Evolutionary conservation across 2,113 vertebrate species (phyloP), one percentile per base, ranked within the genome.

Genomic region (Pteropus alecto): DNA sequence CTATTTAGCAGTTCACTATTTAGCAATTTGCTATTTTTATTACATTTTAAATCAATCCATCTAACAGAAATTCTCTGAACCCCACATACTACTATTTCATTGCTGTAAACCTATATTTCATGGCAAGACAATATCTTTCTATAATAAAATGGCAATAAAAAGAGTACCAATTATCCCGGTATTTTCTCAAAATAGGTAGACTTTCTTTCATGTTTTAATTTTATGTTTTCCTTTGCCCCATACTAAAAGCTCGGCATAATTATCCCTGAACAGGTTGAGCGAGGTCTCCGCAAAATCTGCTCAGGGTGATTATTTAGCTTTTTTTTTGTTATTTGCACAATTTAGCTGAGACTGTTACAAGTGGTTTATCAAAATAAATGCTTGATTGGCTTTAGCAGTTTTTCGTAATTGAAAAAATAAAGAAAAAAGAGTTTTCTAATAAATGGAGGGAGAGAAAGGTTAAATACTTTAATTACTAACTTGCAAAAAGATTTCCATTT

Each of bases 131-230:
- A 26, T 12, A 0, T 92, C 76, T 96, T 97, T 94, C 81, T 97
- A 98, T 96, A 98, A 98, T 96, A 98, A 98, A 98, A 98, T 5
- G 26, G 97, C 91, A 98, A 98, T 98, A 98, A 99, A 98, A 98
- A 90, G 94, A 96, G 73, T 98, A 98, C 90, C 97, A 98, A 98
- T 98, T 98, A 98, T 98, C 98, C 90, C 68, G 96, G 96, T 98
- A 97, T 97, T 94, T 98, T 98, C 98, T 98, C 97, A 98, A 98
- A 99, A 98, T 97, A 98, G 97, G 98, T 98, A 97, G 95, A 98
- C 68, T 94, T 58, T 97, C 97, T 98, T 98, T 98, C 96, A 98
- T 96, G 98, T 90, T 94, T 97, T 98, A 98, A 98, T 98, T 98
- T 98, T 98, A 98, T 97, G 82, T 97, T 98, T 98, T 98, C 89